Conservation (phyloP, 1,140 invertebrate species). For the Cotesia glomerata region DNA sequence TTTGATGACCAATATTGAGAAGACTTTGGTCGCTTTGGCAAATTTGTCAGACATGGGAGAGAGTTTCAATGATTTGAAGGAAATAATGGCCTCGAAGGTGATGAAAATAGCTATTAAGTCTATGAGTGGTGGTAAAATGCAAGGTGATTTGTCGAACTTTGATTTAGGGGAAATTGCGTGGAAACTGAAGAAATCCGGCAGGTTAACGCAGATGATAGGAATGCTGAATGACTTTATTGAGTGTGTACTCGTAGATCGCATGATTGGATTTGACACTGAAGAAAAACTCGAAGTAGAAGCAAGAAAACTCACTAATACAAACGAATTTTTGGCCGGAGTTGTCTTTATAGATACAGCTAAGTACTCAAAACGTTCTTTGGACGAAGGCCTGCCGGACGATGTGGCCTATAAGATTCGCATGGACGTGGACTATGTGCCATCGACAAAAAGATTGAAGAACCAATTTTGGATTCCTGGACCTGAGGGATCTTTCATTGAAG, state of each 20-base stretch:
- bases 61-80: slow-evolving; percentile 58
- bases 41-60: slow-evolving; percentile 59
- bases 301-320: slow-evolving; percentile 62
- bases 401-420: slow-evolving; percentile 71
- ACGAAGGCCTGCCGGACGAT: slow-evolving; percentile 49
- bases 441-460: slow-evolving; percentile 67
- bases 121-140: slow-evolving; percentile 43
- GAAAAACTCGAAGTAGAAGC: slow-evolving; percentile 63
- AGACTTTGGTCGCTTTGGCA: slow-evolving; percentile 58
- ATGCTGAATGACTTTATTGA: slow-evolving; percentile 64
- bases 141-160: slow-evolving; percentile 47
- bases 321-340: slow-evolving; percentile 66
- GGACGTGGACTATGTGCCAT: slow-evolving; percentile 73
- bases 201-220: slow-evolving; percentile 49
- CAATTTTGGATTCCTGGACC: slow-evolving; percentile 73
- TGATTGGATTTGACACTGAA: slow-evolving; percentile 62
- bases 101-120: slow-evolving; percentile 55
- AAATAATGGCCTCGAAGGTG: slow-evolving; percentile 56
- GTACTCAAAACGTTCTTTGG: slow-evolving; percentile 37
- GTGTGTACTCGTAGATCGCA: slow-evolving; percentile 69
- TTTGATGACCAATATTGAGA: slow-evolving; percentile 61
- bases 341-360: slow-evolving; percentile 58
- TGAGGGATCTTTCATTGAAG: slow-evolving; percentile 67
- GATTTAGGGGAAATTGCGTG: slow-evolving; percentile 51
- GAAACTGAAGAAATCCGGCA: slow-evolving; percentile 47